A percentile compares a stretch with the other conserved stretches of the same genome.
Evolutionary conservation across 2,888 invertebrate species (phyloP).

Genomic region (Pantelozetes paolii): DNA sequence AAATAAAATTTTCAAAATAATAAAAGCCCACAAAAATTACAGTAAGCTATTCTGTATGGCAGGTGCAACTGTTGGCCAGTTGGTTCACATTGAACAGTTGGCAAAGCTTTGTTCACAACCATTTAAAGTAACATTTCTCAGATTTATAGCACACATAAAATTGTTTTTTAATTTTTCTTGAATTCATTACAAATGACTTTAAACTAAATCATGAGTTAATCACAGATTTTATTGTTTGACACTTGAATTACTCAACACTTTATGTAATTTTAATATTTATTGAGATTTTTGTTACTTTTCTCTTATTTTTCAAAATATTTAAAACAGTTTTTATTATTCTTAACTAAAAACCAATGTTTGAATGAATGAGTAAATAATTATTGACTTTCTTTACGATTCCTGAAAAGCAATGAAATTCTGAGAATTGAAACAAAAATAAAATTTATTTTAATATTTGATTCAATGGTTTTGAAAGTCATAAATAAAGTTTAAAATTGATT

Average conservation of each 20-base stretch:
- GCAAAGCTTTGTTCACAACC: neutral
- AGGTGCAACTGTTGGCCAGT: slow-evolving; percentile 24
- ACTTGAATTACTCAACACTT: neutral
- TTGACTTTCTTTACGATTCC: neutral
- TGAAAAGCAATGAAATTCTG: neutral
- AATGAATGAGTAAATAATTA: neutral
- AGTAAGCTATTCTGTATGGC: slow-evolving; percentile 9
- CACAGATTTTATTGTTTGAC: neutral
- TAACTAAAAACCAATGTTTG: neutral
- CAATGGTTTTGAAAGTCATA: neutral
- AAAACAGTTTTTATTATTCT: neutral
- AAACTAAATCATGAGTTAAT: neutral
- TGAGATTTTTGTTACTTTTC: neutral
- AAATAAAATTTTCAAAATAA: neutral
- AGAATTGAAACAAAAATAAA: neutral
- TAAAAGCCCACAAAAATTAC: neutral
- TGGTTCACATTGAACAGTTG: neutral
- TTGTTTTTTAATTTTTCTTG: neutral
- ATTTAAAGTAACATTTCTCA: neutral
- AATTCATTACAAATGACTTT: neutral
- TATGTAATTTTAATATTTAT: neutral
- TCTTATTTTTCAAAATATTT: neutral
- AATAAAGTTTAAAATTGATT: neutral
- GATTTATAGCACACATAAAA: neutral
- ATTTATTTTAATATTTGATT: neutral